These are phyloP conservation scores for Hetaerina americana DNA, from an alignment of 1,140 invertebrate genomes.

Conservation along the genomic window DNA sequence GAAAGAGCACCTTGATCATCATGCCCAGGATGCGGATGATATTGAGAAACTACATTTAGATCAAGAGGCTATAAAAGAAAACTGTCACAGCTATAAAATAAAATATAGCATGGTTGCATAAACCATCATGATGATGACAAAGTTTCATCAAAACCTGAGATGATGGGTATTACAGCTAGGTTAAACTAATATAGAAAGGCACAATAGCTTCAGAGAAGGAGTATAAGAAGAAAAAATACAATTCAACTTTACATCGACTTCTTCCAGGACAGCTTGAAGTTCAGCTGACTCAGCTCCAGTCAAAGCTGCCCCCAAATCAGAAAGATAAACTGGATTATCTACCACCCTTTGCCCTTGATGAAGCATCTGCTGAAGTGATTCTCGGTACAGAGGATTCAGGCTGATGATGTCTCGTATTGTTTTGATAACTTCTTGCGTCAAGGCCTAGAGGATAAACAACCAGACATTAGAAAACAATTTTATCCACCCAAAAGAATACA, in stretches of 20 bases:
- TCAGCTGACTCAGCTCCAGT: conserved; percentile 86
- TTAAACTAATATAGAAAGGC: too few relatives aligned
- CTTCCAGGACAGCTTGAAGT: conserved; percentile 87
- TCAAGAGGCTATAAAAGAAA: too few relatives aligned
- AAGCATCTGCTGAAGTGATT: conserved; percentile 84
- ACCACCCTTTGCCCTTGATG: conserved; percentile 90
- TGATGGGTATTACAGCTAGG: too few relatives aligned
- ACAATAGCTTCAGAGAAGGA: neutral
- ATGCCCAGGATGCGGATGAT: too few relatives aligned
- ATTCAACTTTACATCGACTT: conserved; percentile 65
- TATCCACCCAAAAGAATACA: too few relatives aligned
- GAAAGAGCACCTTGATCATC: too few relatives aligned
- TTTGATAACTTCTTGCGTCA: conserved; percentile 95
- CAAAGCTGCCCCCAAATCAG: conserved; percentile 89
- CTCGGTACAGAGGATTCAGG: conserved; percentile 87
- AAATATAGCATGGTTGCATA: too few relatives aligned
- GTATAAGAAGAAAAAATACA: neutral
- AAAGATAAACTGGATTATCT: conserved; percentile 97
- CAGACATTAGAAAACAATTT: neutral
- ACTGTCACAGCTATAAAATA: too few relatives aligned
- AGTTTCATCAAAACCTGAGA: too few relatives aligned
- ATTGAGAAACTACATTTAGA: too few relatives aligned
- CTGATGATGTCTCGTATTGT: conserved; percentile 94
- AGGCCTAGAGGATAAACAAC: conserved; percentile 42
- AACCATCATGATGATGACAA: too few relatives aligned